These are phyloP conservation scores for Limenitis camilla DNA, from an alignment of 2,888 invertebrate genomes.

Conservation along the genomic window DNA sequence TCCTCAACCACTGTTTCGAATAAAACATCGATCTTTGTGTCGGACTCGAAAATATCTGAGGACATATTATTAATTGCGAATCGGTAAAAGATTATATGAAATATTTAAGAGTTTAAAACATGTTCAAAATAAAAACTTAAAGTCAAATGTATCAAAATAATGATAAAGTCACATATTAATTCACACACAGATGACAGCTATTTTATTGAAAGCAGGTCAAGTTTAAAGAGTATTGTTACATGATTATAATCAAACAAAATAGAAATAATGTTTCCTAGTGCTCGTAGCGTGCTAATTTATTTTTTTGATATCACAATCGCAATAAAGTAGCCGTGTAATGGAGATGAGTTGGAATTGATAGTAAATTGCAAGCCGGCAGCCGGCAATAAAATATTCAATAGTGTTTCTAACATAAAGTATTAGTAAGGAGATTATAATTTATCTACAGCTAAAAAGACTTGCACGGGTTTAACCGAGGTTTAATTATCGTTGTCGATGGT, in stretches of 20 bases:
- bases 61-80: slow-evolving; percentile 24
- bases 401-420: slow-evolving; percentile 18
- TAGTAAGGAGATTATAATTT: slow-evolving; percentile 20
- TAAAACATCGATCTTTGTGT: slow-evolving; percentile 21
- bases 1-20: slow-evolving; percentile 28
- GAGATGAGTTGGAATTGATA: slow-evolving; percentile 15
- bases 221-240: no score
- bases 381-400: slow-evolving; percentile 21
- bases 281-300: slow-evolving; percentile 4
- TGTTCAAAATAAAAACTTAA: slow-evolving; percentile 6
- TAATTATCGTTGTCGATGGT: slow-evolving; percentile 29
- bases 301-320: slow-evolving; percentile 3
- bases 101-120: slow-evolving; percentile 12
- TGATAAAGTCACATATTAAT: neutral
- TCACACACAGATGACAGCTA: neutral
- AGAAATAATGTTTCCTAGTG: neutral
- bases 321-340: slow-evolving; percentile 13
- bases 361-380: slow-evolving; percentile 13
- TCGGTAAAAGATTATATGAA: slow-evolving; percentile 6
- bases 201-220: no score
- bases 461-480: slow-evolving; percentile 24
- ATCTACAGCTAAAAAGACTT: slow-evolving; percentile 21
- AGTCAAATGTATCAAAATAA: neutral
- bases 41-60: slow-evolving; percentile 18
- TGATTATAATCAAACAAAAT: neutral